phyloP scores from a whole-genome alignment of 2,888 invertebrate species.

The Dendrolimus pini region DNA sequence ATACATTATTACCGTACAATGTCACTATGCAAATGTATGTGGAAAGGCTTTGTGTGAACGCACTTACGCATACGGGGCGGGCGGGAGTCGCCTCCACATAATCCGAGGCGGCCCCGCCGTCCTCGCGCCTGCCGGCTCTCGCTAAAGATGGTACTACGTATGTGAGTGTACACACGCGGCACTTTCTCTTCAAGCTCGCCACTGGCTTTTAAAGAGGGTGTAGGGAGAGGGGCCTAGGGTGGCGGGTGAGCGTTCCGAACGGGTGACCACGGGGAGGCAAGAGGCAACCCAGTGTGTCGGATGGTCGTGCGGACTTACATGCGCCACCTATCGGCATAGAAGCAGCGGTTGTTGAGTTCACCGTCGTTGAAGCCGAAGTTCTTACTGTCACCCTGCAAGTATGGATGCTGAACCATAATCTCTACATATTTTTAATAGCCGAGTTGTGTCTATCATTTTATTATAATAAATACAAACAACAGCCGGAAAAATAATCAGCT shows the following conservation, averaged over 20 bases:
- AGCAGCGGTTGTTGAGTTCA: slow-evolving; percentile 11
- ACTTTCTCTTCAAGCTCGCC: slow-evolving; percentile 79
- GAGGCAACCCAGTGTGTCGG: slow-evolving; percentile 42
- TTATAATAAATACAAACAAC: too few species aligned
- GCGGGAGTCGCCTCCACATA: slow-evolving; percentile 61
- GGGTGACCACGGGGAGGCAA: slow-evolving; percentile 78
- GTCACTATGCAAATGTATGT: slow-evolving; percentile 77
- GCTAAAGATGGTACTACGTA: slow-evolving; percentile 71
- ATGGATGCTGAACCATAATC: too few species aligned
- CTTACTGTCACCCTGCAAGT: background rate
- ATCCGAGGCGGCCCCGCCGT: slow-evolving; percentile 59
- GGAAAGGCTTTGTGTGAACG: slow-evolving; percentile 72
- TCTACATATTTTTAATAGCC: too few species aligned
- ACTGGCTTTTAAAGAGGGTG: slow-evolving; percentile 77
- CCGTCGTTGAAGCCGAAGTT: background rate
- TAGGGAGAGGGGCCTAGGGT: slow-evolving; percentile 41
- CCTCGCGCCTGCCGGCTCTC: slow-evolving; percentile 48
- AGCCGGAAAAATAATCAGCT: too few species aligned
- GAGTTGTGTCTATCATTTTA: too few species aligned
- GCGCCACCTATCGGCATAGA: slow-evolving; percentile 33
- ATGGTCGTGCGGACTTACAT: slow-evolving; percentile 38
- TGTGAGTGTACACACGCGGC: slow-evolving; percentile 75
- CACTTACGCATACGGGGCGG: slow-evolving; percentile 70
- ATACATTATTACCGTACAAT: slow-evolving; percentile 75
- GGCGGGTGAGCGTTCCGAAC: slow-evolving; percentile 58